Base-by-base conservation (phyloP, 2,797 vertebrate species). In the Ambastaia sidthimunki region DNA sequence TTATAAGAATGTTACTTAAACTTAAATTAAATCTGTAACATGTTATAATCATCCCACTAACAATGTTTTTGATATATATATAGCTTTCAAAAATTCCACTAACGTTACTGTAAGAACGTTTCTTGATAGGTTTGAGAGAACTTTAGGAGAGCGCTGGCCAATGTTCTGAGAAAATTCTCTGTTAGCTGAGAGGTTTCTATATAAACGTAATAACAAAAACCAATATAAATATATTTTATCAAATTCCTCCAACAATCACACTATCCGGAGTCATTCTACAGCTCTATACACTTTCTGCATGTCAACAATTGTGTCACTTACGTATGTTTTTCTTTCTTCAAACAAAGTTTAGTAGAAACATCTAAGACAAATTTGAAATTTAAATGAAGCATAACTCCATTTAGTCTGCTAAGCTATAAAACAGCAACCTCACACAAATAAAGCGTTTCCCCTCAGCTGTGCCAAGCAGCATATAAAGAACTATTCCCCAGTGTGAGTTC, bases 401-500 rank as follows among this genome's bases (percentile, higher is more conserved):
- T 68, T 76, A 47, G 65, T 67, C 23, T 68, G 10, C 23, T 76
- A 55, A 67, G 7, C 62, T 55, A 13, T 41, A 19, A 67, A 67
- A 54, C 4, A 41, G 50, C 48, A 67, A 12, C 21, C 28, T 69
- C 12, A 16, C 23, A 60, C 23, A 60, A 60, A 69, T 69, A 48
- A 69, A 77, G 31, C 10, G 19, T 18, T n/a, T 55, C 19, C 31
- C 63, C 9, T 57, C 13, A 23, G 34, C 19, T 50, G 41, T 71
- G 67, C 15, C 44, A 28, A 16, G 50, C 11, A 70, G 41, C 4
- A 21, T 79, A 47, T 57, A 66, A 79, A 79, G 31, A 55, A 44
- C 69, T 44, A 47, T 71, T 65, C 18, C 31, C 23, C 4, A 0
- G 44, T 50, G 55, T 54, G 59, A 78, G 68, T 65, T 78, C 25